Percentiles rank a stretch among this genome's conserved stretches.
Evolutionary conservation across 2,797 vertebrate genomes (phyloP).

Genomic region (Pteropus rufus): DNA sequence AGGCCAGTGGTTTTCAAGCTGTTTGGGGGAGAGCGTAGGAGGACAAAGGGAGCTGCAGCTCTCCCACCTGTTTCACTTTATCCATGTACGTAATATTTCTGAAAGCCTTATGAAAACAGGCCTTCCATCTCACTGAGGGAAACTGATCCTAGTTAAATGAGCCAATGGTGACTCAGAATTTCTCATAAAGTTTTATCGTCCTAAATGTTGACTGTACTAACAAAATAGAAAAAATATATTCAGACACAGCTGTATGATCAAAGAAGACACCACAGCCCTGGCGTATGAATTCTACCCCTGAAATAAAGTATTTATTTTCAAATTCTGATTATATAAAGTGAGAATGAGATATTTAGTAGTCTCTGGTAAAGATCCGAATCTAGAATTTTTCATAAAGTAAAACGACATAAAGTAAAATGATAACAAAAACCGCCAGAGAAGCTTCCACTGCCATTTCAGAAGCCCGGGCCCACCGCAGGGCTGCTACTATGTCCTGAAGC

Average conservation of each 20-base stretch:
- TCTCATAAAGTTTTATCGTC: neutral
- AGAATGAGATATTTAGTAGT: neutral
- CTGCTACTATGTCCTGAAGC: neutral
- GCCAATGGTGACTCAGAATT: neutral
- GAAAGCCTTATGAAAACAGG: neutral
- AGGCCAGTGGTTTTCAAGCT: neutral
- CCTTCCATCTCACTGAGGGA: neutral
- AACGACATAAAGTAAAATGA: neutral
- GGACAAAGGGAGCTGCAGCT: neutral
- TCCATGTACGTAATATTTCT: neutral
- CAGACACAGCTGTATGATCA: neutral
- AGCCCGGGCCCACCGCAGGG: fast-evolving
- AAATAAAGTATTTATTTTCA: neutral
- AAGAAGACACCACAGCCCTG: neutral
- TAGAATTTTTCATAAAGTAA: neutral
- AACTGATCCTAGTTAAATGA: neutral
- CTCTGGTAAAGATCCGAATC: neutral
- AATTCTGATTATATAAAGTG: neutral
- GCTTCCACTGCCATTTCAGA: neutral
- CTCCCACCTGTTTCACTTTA: neutral
- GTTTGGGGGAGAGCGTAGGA: too few species aligned
- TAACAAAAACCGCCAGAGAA: neutral
- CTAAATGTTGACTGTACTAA: neutral
- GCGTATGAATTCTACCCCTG: neutral
- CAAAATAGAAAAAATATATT: neutral